Percentiles rank a stretch among this genome's conserved stretches.
Evolutionary conservation across 2,888 invertebrate species (phyloP).

Genomic region (Heliconius ethilla): DNA sequence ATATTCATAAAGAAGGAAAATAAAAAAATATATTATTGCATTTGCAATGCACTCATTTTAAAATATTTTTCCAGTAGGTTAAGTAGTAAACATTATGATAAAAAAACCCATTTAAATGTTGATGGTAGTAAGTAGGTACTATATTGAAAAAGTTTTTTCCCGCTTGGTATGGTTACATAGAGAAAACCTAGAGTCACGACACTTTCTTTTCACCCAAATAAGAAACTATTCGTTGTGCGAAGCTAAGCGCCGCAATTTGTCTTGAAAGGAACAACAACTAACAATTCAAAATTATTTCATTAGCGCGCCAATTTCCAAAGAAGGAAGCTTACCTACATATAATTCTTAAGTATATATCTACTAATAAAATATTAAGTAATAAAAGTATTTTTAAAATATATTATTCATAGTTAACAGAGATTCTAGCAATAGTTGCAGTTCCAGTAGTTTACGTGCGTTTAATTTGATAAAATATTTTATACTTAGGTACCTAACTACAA

Average conservation of each 20-base stretch:
- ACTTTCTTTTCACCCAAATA: no score
- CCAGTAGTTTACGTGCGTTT: not conserved
- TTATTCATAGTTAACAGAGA: not conserved
- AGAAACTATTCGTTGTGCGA: no score
- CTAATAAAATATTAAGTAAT: no score
- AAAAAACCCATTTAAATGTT: not conserved
- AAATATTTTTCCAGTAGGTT: not conserved
- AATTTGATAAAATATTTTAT: not conserved
- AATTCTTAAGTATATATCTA: no score
- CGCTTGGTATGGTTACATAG: not conserved
- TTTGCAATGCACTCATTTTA: not conserved
- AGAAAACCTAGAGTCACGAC: no score
- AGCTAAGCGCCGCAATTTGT: no score
- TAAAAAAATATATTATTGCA: not conserved
- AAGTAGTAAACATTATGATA: not conserved
- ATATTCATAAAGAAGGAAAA: not conserved
- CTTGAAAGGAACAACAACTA: no score
- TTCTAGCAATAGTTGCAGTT: not conserved
- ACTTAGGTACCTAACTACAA: not conserved
- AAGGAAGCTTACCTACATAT: no score
- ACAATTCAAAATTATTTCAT: no score
- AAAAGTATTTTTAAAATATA: no score
- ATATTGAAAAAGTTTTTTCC: not conserved
- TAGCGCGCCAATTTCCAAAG: no score
- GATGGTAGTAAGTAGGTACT: not conserved